Evolutionary conservation across 2,888 invertebrate species (phyloP).

Genomic region (Quadriops clusia): DNA sequence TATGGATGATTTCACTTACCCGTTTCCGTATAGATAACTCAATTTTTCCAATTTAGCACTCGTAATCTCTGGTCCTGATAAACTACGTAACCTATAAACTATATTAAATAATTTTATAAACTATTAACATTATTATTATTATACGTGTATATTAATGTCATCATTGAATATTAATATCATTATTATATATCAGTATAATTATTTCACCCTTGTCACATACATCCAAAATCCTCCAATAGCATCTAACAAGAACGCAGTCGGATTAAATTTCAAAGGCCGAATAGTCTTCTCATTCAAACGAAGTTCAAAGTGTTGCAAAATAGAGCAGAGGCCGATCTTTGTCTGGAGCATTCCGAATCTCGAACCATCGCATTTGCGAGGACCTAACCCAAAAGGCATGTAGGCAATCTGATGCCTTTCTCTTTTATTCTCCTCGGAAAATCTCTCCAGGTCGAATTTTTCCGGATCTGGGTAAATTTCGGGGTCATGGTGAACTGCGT

Average conservation of each 20-base stretch:
- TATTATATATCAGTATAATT: too few relatives aligned
- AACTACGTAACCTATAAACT: too few relatives aligned
- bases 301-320: constrained; percentile 16
- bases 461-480: constrained; percentile 45
- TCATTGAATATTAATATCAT: too few relatives aligned
- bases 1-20: too few relatives aligned
- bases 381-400: constrained; percentile 47
- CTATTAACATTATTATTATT: too few relatives aligned
- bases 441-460: constrained; percentile 45
- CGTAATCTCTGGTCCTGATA: too few relatives aligned
- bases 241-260: constrained; percentile 7
- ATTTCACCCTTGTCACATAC: too few relatives aligned
- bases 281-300: constrained; percentile 10
- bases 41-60: too few relatives aligned
- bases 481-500: constrained; percentile 45
- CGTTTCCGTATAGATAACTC: too few relatives aligned
- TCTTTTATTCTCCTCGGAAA: constrained; percentile 37
- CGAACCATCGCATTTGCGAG: constrained; percentile 43
- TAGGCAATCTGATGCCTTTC: constrained; percentile 38
- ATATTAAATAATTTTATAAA: too few relatives aligned
- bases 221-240: constrained; percentile 12
- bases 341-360: constrained; percentile 14
- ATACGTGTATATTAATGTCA: too few relatives aligned
- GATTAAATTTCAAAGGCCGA: constrained; percentile 10
- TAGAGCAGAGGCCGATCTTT: constrained; percentile 14